Evolutionary conservation across 2,113 vertebrate genomes (phyloP), one percentile per base, ranked within the genome.

Genomic region (Garra rufa): DNA sequence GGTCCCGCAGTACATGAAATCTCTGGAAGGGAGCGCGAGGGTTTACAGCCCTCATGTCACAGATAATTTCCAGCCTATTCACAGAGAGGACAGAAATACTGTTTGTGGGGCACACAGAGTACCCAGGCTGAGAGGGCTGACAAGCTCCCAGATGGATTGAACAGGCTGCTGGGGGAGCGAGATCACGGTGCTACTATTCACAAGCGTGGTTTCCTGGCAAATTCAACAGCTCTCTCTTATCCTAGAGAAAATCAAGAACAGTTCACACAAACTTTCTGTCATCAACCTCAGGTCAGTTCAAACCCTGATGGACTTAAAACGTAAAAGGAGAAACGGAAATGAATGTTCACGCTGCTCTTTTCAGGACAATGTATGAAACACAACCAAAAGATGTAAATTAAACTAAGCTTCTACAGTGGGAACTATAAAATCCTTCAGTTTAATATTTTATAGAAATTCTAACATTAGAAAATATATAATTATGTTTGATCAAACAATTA

Each of bases 11-110:
- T 57, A 82, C 61, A 61, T 50, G 73, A 81, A 75, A 76, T 76
- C 70, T 87, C 69, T 26, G 44, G 52, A 48, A 81, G 24, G n/a
- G 46, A 70, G 67, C 34, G 17, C 78, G 65, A 14, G 52, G 41
- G 38, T 76, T 88, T 82, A 84, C 76, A 81, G 75, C 30, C 80
- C 48, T 81, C 76, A 67, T 76, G 88, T 86, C 84, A 83, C 85
- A 86, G 84, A 88, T 86, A 46, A 85, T 85, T 87, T 88, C 83
- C 85, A 85, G 83, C 70, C 76, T 70, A 69, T 86, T 88, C 83
- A 84, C 67, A 82, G 69, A 75, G 38, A 82, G 55, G 46, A 82
- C 57, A 65, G 70, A 48, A 86, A 83, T 43, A 24, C 46, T 24
- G n/a, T 46, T 75, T 17, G 26, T 55, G 21, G n/a, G 11, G 55